Evolutionary conservation across 2,888 invertebrate species (phyloP).

Genomic region (Allygus modestus): DNA sequence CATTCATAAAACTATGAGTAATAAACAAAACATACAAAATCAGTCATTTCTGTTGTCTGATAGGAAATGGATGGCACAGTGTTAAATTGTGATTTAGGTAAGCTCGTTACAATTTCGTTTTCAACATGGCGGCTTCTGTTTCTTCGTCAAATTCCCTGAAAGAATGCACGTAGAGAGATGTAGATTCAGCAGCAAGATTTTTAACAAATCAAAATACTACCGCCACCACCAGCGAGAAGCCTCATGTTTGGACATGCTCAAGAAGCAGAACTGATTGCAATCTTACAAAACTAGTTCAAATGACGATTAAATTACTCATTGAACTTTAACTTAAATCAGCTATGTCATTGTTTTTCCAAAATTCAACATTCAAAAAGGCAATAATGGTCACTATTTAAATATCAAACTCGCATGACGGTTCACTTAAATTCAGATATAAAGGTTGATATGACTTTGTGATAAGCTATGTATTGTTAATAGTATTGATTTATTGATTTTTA

Average conservation of each 20-base stretch:
- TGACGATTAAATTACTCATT: too few species aligned
- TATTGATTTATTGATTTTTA: too few species aligned
- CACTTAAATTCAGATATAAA: too few species aligned
- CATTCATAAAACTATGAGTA: background rate
- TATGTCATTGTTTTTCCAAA: too few species aligned
- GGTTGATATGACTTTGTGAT: too few species aligned
- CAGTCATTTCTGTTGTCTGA: conserved; percentile 20
- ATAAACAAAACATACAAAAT: background rate
- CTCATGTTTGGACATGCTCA: conserved; percentile 5
- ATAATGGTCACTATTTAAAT: too few species aligned
- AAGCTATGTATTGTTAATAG: too few species aligned
- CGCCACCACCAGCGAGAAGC: background rate
- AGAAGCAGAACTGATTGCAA: background rate
- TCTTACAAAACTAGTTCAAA: background rate
- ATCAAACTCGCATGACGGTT: too few species aligned
- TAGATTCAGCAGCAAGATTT: background rate
- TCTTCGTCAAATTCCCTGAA: conserved; percentile 37
- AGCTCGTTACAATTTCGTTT: conserved; percentile 25
- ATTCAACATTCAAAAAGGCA: too few species aligned
- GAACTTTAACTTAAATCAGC: too few species aligned
- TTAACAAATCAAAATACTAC: background rate
- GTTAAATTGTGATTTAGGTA: background rate
- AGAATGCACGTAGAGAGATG: conserved; percentile 3
- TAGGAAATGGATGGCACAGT: conserved; percentile 23
- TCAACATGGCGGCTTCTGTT: conserved; percentile 35